A percentile compares a stretch with the other conserved stretches of the same genome.
Conservation (phyloP, 2,797 vertebrate genomes). For the Malacoraja senta region DNA sequence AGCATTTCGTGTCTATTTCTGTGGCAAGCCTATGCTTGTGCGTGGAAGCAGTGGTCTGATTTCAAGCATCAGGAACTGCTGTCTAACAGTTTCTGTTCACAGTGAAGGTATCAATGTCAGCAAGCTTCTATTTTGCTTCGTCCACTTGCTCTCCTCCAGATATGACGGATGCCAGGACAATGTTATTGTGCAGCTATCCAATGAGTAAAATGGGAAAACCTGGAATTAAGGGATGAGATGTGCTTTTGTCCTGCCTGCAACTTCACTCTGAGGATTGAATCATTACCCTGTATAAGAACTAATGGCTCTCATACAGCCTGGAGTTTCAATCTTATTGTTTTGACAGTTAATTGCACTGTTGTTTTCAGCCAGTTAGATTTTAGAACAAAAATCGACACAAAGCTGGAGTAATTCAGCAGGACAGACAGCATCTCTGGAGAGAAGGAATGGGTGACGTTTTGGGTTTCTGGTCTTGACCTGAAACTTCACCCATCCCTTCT, state of each 20-base stretch:
- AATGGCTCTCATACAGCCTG: not conserved
- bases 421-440: too few relatives aligned
- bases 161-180: too few relatives aligned
- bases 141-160: not conserved
- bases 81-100: not conserved
- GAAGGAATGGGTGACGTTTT: too few relatives aligned
- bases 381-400: too few relatives aligned
- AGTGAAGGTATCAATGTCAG: not conserved
- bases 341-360: not conserved
- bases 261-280: too few relatives aligned
- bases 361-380: not conserved
- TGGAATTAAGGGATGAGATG: not conserved
- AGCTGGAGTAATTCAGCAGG: too few relatives aligned
- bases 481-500: too few relatives aligned
- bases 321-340: not conserved
- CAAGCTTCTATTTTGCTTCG: not conserved
- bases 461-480: too few relatives aligned
- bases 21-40: not conserved
- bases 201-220: not conserved
- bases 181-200: too few relatives aligned
- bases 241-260: too few relatives aligned
- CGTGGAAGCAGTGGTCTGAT: slow-evolving; percentile 2
- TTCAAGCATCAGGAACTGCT: not conserved
- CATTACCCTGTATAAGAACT: not conserved
- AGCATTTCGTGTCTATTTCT: not conserved